Base-by-base conservation (phyloP, 1,140 invertebrate genomes). In the Cydia fagiglandana region DNA sequence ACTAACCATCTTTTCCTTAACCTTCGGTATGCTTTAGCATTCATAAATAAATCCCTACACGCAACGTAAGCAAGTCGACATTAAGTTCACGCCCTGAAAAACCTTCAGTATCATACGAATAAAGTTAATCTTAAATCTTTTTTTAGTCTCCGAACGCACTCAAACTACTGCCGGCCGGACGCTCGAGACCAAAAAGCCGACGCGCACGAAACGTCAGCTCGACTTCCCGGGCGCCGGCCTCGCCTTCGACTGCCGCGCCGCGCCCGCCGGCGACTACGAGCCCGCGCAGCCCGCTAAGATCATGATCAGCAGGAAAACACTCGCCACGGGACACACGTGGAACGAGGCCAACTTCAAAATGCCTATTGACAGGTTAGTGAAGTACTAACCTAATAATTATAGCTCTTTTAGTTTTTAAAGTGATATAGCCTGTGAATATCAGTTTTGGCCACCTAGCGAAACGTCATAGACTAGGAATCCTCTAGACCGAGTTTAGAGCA, bases 321-420 rank as follows among this genome's bases (percentile, higher is more conserved):
- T 93, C 0, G 87, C 90, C 1, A 93, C 91, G 0, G 90, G 91
- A 56, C 88, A 90, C 64, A 88, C 91, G 1, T 93, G 93, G 93
- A 92, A 88, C 56, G 91, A 93, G 64, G 84, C 86, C 9, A 93
- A 93, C 76, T 93, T 88, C 75, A 92, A 90, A 75, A 93, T 91
- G 0, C 91, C 93, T 12, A 88, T 93, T 73, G 93, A 93, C 75
- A 87, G 91, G 88, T 91, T 53, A 75, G 75, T 5, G 2, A 2
- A 15, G 12, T 30, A 24, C 24, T 24, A 24, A 24, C 2, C 24
- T 24, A 24, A 24, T 24, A 24, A 24, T 24, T 24, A 24, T 24
- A 24, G 24, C 24, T 24, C 24, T 24, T 24, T 24, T 24, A 24
- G 24, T 24, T 24, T 24, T 24, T 68, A 77, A 0, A 34, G n/a